Evolutionary conservation across 2,113 vertebrate genomes (phyloP).

Genomic region (Suncus etruscus): DNA sequence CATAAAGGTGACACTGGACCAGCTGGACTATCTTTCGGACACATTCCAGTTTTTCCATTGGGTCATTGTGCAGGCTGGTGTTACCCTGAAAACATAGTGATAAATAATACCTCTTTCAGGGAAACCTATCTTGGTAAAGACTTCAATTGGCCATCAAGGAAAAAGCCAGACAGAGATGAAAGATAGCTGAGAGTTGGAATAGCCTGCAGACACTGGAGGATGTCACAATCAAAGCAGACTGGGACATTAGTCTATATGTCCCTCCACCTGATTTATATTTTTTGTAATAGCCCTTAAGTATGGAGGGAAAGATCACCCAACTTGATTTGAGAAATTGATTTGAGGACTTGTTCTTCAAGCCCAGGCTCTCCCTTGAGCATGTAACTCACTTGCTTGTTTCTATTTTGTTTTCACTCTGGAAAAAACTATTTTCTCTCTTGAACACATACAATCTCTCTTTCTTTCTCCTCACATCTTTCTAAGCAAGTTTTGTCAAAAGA

Average conservation of each 20-base stretch:
- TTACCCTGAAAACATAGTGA: background rate
- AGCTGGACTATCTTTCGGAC: slow-evolving; percentile 1
- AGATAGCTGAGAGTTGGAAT: background rate
- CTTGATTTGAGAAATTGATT: slow-evolving; percentile 1
- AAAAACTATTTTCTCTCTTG: no score
- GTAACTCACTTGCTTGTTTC: no score
- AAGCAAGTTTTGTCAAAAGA: no score
- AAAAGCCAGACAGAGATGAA: slow-evolving; percentile 27
- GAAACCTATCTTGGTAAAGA: background rate
- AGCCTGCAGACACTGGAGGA: background rate
- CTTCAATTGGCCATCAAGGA: background rate
- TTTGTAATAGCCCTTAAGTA: background rate
- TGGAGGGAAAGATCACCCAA: background rate
- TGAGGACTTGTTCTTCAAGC: background rate
- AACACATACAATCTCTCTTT: no score
- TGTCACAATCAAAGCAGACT: background rate
- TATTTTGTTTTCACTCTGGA: no score
- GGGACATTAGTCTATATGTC: background rate
- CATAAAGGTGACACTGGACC: background rate
- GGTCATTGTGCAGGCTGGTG: background rate
- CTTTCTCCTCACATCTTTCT: no score
- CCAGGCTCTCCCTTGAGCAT: no score
- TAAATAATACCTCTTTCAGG: slow-evolving; percentile 17
- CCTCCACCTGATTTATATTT: slow-evolving; percentile 6
- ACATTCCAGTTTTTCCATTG: slow-evolving; percentile 4